phyloP scores from a whole-genome alignment of 2,113 vertebrate species.

The Brachionichthys hirsutus region DNA sequence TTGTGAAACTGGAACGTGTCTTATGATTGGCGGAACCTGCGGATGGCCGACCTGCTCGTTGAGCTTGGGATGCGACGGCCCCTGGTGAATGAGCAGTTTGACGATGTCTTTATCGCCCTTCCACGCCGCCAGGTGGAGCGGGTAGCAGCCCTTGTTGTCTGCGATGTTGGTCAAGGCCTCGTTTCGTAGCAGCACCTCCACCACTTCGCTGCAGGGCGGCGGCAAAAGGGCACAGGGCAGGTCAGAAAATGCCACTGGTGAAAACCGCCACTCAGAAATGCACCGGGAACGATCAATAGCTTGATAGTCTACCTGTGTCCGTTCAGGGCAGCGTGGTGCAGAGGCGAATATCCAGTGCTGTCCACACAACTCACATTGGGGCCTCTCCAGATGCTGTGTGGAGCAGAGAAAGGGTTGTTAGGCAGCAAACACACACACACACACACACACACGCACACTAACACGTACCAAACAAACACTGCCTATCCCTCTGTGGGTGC shows the following conservation, averaged over 20 bases:
- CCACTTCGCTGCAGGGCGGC: constrained; percentile 84
- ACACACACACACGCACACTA: background rate
- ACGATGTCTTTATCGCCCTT: constrained; percentile 96
- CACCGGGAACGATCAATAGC: constrained; percentile 35
- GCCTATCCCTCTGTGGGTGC: constrained; percentile 43
- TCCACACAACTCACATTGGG: constrained; percentile 98
- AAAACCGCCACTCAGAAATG: constrained; percentile 41
- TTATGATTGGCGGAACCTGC: too few species aligned
- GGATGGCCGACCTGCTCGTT: constrained; percentile 97
- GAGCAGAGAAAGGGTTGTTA: constrained; percentile 50
- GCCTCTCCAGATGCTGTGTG: constrained; percentile 95
- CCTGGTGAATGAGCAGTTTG: constrained; percentile 92
- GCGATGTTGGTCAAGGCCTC: constrained; percentile 95
- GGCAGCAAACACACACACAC: constrained; percentile 6
- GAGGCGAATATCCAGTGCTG: constrained; percentile 94
- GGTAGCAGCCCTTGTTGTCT: constrained; percentile 97
- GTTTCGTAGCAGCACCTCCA: constrained; percentile 91
- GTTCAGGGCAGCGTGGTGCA: constrained; percentile 95
- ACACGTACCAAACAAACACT: constrained; percentile 25
- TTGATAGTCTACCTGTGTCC: constrained; percentile 86
- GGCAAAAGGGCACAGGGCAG: background rate
- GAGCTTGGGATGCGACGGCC: constrained; percentile 92
- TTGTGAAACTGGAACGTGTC: too few species aligned
- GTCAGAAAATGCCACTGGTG: constrained; percentile 7
- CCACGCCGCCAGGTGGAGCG: constrained; percentile 96